Evolutionary conservation across 2,797 vertebrate genomes (phyloP), one percentile per base, ranked within the genome.

Genomic region (Sebastes variabilis): DNA sequence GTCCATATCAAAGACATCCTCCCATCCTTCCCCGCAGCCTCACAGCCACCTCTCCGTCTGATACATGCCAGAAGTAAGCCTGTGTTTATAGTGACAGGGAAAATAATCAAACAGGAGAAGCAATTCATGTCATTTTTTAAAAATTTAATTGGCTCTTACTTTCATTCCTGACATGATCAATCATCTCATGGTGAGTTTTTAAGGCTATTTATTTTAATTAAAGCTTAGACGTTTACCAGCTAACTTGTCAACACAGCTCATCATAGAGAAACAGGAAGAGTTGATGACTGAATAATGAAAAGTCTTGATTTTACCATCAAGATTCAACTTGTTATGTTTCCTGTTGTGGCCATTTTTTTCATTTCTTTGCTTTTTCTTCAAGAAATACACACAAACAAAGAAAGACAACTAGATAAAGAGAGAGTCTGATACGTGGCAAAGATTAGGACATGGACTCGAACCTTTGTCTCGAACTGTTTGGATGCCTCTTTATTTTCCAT

Each of bases 61-160:
- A 27, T 10, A 1, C 34, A 69, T 13, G 54, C 3, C 83, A 83
- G 49, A 65, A 67, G 72, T 20, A 27, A 42, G 34, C 65, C 70
- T 82, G n/a, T 75, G 65, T 85, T 84, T 78, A 42, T 67, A 69
- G 78, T 85, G 72, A 87, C 82, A 80, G 69, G 59, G 27, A 79
- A 81, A 73, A 81, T 81, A 85, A 91, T 87, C 80, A 82, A 87
- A 86, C 82, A 79, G 42, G 32, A 84, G 66, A 85, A 80, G 72
- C 65, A 87, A 85, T 89, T 89, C 69, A 66, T 85, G 54, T 66
- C 74, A 83, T 75, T 49, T 49, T 42, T 49, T 9, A 1, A 32
- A 52, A 22, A 20, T 81, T 80, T 89, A 89, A 83, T 75, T 85
- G 82, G 75, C 64, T 82, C 74, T 64, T 82, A 29, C 77, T 82